Evolutionary conservation across 2,888 invertebrate species (phyloP), one percentile per base, ranked within the genome.

Genomic region (Plusia festucae): DNA sequence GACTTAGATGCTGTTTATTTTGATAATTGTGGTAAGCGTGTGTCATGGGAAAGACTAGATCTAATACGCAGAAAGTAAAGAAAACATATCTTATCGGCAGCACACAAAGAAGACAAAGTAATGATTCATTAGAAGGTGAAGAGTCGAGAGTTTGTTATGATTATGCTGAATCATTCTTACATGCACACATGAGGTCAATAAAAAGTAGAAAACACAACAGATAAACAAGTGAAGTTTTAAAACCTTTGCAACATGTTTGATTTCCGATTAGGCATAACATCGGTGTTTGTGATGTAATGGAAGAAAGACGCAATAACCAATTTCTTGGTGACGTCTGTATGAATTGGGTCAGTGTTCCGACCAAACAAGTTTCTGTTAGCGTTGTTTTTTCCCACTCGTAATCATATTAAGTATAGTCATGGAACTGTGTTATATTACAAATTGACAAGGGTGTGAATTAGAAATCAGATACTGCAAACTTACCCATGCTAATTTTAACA

Each of bases 301-400:
- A 56, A 34, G 27, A 66, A 51, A 58, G 22, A 72, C 53, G 62
- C 49, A 56, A 53, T 53, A 52, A 11, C 7, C 49, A 53, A 54
- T 51, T 62, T 22, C 24, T 24, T n/a, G 34, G 27, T 67, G 54
- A 60, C 52, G 60, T 52, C 34, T 62, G 53, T 51, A 22, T 8
- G 24, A 58, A 63, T 57, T 58, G 24, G 27, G 55, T 34, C 49
- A 24, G n/a, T 49, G 56, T 60, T 67, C 62, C 44, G 5, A 32
- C 65, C 51, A 22, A 44, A 40, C 60, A 9, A 62, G 44, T 53
- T 77, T 54, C 61, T 65, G 59, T 76, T 76, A 69, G 57, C 56
- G 20, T 24, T 64, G 20, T 53, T 46, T 53, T n/a, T 58, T 62
- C 13, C 27, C 24, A 53, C 18, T 60, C 11, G 24, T 60, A 66